Evolutionary conservation across 2,113 vertebrate genomes (phyloP).

Genomic region (Paedocypris sp.): DNA sequence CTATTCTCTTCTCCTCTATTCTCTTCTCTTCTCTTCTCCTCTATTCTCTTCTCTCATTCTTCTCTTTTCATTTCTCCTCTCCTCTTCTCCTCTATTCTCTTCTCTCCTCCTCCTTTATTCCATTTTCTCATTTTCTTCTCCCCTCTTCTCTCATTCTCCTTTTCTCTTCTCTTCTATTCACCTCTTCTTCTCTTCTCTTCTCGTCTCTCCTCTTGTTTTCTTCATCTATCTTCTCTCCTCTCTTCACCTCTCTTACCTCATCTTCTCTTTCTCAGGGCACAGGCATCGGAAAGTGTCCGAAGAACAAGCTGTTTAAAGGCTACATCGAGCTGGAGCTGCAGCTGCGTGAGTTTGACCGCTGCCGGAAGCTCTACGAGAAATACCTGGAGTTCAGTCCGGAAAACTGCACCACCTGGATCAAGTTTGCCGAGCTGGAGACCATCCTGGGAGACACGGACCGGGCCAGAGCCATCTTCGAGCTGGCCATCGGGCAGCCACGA

Average conservation of each 20-base stretch:
- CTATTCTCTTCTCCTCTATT: not conserved
- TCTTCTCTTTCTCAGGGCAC: conserved; percentile 62
- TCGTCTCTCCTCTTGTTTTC: not conserved
- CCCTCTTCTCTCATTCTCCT: too few species aligned
- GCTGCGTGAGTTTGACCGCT: conserved; percentile 90
- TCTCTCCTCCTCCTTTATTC: not conserved
- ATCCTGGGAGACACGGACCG: conserved; percentile 84
- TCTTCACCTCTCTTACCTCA: not conserved
- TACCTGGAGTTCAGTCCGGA: conserved; percentile 90
- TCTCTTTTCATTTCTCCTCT: not conserved
- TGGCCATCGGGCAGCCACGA: conserved; percentile 87
- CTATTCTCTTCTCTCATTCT: not conserved
- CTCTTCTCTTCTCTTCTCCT: not conserved
- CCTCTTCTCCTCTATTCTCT: not conserved
- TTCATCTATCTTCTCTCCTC: not conserved
- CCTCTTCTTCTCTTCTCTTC: not conserved
- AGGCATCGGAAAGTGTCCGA: conserved; percentile 88
- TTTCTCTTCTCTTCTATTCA: too few species aligned
- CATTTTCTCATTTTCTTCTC: too few species aligned
- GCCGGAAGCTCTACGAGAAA: conserved; percentile 93
- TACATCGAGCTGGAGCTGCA: conserved; percentile 95
- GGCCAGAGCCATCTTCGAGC: conserved; percentile 85
- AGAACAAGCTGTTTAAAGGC: conserved; percentile 96
- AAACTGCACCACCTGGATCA: conserved; percentile 98
- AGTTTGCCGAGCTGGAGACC: conserved; percentile 91